Evolutionary conservation across 2,888 invertebrate species (phyloP).

Genomic region (Rhagonycha fulva): DNA sequence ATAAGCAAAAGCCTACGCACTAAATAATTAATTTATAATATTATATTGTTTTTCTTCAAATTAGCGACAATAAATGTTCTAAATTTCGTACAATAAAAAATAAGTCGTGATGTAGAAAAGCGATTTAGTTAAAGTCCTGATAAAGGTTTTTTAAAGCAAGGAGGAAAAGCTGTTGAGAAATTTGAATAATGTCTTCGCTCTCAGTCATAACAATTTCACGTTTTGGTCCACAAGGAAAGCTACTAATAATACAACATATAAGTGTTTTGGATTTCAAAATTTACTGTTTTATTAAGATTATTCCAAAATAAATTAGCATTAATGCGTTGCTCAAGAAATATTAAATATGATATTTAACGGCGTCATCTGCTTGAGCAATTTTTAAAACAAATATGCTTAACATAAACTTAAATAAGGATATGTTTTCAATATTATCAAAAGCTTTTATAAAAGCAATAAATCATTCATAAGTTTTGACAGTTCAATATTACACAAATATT

Average conservation of each 20-base stretch:
- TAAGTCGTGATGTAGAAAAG: background rate
- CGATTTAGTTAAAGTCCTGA: background rate
- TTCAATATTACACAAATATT: background rate
- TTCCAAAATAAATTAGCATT: background rate
- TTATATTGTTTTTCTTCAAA: background rate
- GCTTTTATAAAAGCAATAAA: conserved; percentile 1
- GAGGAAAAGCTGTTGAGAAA: background rate
- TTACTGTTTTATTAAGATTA: background rate
- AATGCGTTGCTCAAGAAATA: background rate
- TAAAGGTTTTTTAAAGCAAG: background rate
- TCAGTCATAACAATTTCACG: conserved; percentile 1
- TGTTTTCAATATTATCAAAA: background rate
- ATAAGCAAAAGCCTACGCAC: background rate
- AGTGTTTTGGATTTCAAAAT: background rate
- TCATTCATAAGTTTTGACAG: conserved; percentile 4
- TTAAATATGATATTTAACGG: background rate
- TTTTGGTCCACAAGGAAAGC: background rate
- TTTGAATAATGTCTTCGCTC: conserved; percentile 1
- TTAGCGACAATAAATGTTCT: background rate
- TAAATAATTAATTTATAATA: background rate
- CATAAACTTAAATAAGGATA: background rate
- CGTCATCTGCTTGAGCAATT: background rate
- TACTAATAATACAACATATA: background rate
- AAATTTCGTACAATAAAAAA: background rate
- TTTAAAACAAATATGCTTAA: background rate